phyloP scores from a whole-genome alignment of 2,113 vertebrate genomes.

The Semicossyphus pulcher region DNA sequence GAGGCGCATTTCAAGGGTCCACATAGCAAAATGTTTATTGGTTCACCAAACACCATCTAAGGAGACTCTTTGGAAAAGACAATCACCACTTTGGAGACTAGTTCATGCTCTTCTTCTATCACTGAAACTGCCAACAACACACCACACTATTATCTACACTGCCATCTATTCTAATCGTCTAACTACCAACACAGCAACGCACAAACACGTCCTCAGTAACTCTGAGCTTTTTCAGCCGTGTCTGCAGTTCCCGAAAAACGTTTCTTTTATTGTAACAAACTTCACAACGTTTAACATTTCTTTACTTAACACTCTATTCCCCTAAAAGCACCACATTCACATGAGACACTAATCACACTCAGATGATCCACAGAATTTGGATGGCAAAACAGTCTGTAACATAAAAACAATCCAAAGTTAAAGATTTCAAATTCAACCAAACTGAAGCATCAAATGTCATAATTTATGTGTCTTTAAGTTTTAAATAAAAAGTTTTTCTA shows the following conservation, averaged over 20 bases:
- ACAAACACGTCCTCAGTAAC: conserved; percentile 29
- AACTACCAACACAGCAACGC: conserved; percentile 10
- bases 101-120: conserved; percentile 21
- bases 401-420: not conserved
- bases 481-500: not conserved
- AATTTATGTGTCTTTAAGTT: not conserved
- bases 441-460: not conserved
- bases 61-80: conserved; percentile 4
- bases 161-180: not conserved
- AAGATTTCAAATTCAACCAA: not conserved
- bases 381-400: not conserved
- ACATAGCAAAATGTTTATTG: conserved; percentile 60
- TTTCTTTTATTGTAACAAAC: not conserved
- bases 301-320: conserved; percentile 6
- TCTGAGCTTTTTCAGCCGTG: not conserved
- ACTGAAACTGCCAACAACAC: not conserved
- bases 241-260: conserved; percentile 23
- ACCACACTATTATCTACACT: not conserved
- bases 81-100: conserved; percentile 3
- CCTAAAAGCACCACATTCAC: conserved; percentile 11
- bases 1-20: conserved; percentile 15
- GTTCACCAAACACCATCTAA: conserved; percentile 54
- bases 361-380: not conserved
- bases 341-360: not conserved
- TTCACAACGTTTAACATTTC: conserved; percentile 25